phyloP scores from a whole-genome alignment of 1,140 invertebrate species.

The Rhopalosiphum padi region DNA sequence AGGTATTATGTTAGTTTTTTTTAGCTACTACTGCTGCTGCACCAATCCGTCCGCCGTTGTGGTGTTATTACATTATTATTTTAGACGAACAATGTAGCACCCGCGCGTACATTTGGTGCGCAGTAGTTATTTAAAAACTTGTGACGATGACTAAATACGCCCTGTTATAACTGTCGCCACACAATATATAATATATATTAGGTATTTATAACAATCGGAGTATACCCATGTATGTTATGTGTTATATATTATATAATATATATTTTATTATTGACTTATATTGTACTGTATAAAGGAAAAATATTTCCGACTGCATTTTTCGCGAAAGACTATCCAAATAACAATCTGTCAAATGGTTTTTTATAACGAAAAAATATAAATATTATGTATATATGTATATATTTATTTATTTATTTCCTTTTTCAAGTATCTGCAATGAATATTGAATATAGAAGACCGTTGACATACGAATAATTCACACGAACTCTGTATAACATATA shows the following conservation, averaged over 20 bases:
- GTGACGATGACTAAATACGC: not conserved
- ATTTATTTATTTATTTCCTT: no score
- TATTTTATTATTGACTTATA: not conserved
- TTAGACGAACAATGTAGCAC: not conserved
- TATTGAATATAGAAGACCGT: not conserved
- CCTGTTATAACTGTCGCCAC: not conserved
- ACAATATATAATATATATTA: not conserved
- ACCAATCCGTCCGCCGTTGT: not conserved
- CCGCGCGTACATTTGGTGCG: not conserved
- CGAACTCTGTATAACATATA: not conserved
- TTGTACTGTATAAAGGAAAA: not conserved
- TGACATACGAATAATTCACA: not conserved
- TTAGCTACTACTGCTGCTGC: not conserved
- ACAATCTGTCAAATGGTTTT: not conserved
- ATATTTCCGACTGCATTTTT: not conserved
- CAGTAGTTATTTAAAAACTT: constrained; percentile 1
- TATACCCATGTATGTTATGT: not conserved
- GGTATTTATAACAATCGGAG: not conserved
- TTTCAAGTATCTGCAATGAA: not conserved
- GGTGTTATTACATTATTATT: not conserved
- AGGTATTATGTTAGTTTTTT: constrained; percentile 2
- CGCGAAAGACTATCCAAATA: not conserved
- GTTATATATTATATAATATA: not conserved
- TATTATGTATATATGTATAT: not conserved
- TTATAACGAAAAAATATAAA: not conserved